Conservation (phyloP, 2,797 vertebrate genomes). For the Premnoplex brunnescens region DNA sequence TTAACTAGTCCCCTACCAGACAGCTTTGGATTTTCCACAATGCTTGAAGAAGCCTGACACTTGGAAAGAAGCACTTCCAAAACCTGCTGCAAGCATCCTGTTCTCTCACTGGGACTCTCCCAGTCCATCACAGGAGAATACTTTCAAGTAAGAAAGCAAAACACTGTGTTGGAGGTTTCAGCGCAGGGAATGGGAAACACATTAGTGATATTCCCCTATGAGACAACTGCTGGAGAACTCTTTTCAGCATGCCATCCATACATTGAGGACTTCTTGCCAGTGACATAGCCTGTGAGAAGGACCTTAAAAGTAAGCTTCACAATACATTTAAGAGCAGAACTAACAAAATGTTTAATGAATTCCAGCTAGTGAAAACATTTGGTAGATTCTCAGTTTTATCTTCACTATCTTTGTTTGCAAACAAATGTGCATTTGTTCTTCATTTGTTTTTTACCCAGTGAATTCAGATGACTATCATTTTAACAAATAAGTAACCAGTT, state of each 20-base stretch:
- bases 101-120: neutral
- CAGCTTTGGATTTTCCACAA: neutral
- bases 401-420: constrained; percentile 75
- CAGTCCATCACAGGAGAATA: neutral
- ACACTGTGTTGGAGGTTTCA: neutral
- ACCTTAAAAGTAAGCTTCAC: constrained; percentile 14
- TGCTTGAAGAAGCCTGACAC: neutral
- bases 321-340: constrained; percentile 35
- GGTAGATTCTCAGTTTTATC: constrained; percentile 70
- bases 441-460: constrained; percentile 60
- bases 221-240: neutral
- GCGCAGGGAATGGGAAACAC: neutral
- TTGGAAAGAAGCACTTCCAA: constrained; percentile 14
- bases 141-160: constrained; percentile 27
- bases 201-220: neutral
- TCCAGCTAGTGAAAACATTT: constrained; percentile 76
- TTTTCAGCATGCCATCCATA: neutral
- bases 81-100: neutral
- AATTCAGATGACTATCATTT: constrained; percentile 53
- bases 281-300: neutral
- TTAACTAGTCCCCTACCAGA: constrained; percentile 31
- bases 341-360: constrained; percentile 64
- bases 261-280: neutral
- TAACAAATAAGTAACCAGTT: neutral
- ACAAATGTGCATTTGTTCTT: constrained; percentile 73